These are phyloP conservation scores for Petrophora chlorosata DNA, from an alignment of 2,888 invertebrate species.

Conservation along the genomic window DNA sequence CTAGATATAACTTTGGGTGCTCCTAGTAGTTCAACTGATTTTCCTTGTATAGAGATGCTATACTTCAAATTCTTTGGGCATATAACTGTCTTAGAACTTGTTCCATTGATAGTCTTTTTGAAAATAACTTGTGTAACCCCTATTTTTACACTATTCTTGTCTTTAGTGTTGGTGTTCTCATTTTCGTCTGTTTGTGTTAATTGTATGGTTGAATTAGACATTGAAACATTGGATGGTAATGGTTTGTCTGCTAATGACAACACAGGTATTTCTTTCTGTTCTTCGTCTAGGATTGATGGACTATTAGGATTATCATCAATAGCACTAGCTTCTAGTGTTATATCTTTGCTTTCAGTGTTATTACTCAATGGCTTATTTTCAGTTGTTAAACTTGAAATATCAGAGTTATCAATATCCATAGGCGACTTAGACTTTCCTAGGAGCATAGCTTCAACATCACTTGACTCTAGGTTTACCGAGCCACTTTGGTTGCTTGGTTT, in stretches of 20 bases:
- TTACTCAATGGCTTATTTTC: constrained; percentile 44
- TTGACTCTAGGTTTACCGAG: constrained; percentile 62
- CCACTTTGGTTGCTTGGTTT: constrained; percentile 51
- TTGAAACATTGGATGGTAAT: background rate
- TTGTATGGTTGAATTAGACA: constrained; percentile 10
- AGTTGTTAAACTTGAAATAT: constrained; percentile 53
- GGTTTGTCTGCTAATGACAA: constrained; percentile 23
- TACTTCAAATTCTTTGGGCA: constrained; percentile 76
- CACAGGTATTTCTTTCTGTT: constrained; percentile 23
- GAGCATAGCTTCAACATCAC: constrained; percentile 78
- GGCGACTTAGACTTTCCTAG: constrained; percentile 60
- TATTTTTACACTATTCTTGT: constrained; percentile 32
- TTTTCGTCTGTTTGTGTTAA: constrained; percentile 36
- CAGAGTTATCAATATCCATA: constrained; percentile 63
- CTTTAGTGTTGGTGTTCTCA: constrained; percentile 36
- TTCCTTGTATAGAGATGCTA: constrained; percentile 68
- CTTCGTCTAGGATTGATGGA: constrained; percentile 72
- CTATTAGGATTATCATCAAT: constrained; percentile 61
- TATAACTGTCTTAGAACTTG: constrained; percentile 67
- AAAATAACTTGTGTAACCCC: constrained; percentile 68
- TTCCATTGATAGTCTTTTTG: constrained; percentile 63
- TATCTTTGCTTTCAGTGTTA: constrained; percentile 1
- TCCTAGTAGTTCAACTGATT: constrained; percentile 72
- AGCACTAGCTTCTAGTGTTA: constrained; percentile 21
- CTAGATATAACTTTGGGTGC: constrained; percentile 76